Evolutionary conservation across 2,797 vertebrate species (phyloP), one percentile per base, ranked within the genome.

Genomic region (Sus cebifrons): DNA sequence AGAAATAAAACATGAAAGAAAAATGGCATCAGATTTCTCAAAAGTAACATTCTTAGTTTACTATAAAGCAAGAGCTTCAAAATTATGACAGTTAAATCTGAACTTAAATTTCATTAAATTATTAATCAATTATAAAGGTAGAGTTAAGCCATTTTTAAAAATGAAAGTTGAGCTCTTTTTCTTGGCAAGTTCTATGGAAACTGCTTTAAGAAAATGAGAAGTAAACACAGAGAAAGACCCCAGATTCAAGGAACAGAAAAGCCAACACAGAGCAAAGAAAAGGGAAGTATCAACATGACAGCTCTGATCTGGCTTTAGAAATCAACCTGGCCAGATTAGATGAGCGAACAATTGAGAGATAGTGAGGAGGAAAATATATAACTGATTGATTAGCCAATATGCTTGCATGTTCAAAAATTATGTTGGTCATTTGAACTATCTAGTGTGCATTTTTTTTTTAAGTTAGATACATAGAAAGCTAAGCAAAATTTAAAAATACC

Each of bases 151-250:
- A 71, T 65, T 64, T 67, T 56, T 27, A 13, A 23, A 44, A 91
- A 85, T 23, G 1, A 17, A 83, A 83, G 29, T 2, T 73, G 2
- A 17, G 5, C 12, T 54, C n/a, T 86, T 87, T 77, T 74, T 54
- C 44, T 88, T 91, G 67, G 10, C 5, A 17, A 89, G 9, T 52
- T 64, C 4, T 44, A 62, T 9, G 11, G 17, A 92, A 89, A 65
- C 7, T 65, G 15, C 25, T 90, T 91, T 83, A 54, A 60, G 29
- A 90, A 89, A 96, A 62, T 81, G 12, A 90, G 13, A 83, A 91
- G 17, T 83, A 89, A 89, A 67, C 32, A 49, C 36, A 74, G 29
- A 77, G 16, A 92, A 65, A 90, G 29, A 84, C 27, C 40, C 16
- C 0, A 67, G 52, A 82, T 62, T 91, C 25, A 65, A 86, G 40